Conservation (phyloP, 2,113 vertebrate genomes). For the Scopus umbretta region DNA sequence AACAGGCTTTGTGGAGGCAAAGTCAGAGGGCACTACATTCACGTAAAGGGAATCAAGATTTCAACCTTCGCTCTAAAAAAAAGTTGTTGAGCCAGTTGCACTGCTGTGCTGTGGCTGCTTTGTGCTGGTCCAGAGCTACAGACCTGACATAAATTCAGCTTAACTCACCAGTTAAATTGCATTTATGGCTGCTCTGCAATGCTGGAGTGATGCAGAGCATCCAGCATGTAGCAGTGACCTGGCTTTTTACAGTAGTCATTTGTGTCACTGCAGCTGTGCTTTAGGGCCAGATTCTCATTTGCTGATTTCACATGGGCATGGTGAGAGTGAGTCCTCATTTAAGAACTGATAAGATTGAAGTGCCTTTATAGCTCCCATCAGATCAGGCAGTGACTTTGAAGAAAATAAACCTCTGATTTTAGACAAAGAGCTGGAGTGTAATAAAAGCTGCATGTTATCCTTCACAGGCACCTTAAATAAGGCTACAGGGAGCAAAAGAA, state of each 20-base stretch:
- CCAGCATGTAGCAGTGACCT: not conserved
- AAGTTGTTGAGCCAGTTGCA: not conserved
- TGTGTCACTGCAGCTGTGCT: not conserved
- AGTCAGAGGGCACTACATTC: not conserved
- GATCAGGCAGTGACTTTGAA: conserved; percentile 41
- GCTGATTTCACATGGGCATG: conserved; percentile 11
- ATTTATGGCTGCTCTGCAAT: not conserved
- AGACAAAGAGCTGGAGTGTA: conserved; percentile 15
- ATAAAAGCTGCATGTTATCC: not conserved
- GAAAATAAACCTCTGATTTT: conserved; percentile 48
- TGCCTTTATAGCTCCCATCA: conserved; percentile 44
- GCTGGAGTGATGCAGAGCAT: not conserved
- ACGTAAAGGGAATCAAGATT: not conserved
- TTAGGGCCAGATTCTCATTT: not conserved
- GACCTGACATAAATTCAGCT: not conserved
- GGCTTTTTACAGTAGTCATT: conserved; percentile 14
- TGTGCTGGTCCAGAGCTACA: not conserved
- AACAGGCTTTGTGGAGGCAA: not conserved
- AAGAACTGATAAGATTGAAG: conserved; percentile 27
- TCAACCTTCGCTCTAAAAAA: not conserved
- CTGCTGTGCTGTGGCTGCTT: not conserved
- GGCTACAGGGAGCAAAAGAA: conserved; percentile 8
- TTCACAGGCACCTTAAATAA: conserved; percentile 34
- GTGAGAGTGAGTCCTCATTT: conserved; percentile 23
- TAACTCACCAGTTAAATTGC: not conserved